Evolutionary conservation across 2,113 vertebrate species (phyloP).

Genomic region (Desmodus rotundus): DNA sequence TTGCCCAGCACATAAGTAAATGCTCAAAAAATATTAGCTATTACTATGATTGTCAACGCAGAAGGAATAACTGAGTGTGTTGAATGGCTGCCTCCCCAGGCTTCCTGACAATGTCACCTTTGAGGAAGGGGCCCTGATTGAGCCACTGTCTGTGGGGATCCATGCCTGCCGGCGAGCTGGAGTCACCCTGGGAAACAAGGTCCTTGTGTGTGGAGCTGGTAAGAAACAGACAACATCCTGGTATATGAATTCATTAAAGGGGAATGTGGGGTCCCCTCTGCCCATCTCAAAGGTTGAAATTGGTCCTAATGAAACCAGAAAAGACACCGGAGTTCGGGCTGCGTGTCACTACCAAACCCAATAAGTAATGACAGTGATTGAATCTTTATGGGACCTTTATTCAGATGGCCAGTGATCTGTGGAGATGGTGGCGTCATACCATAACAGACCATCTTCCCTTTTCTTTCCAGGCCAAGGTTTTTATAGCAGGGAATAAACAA

Average conservation of each 20-base stretch:
- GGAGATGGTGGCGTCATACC: no score
- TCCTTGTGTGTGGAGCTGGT: constrained; percentile 96
- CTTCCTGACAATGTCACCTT: constrained; percentile 94
- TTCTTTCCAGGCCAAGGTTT: no score
- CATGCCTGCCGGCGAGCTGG: constrained; percentile 91
- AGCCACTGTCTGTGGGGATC: constrained; percentile 96
- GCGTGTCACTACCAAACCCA: no score
- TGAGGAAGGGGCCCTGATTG: constrained; percentile 97
- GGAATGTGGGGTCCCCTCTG: not conserved
- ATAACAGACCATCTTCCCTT: no score
- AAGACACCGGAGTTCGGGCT: no score
- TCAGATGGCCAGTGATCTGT: no score
- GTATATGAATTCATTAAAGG: not conserved
- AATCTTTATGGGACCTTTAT: no score
- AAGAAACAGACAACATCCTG: constrained; percentile 5
- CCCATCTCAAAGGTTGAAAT: not conserved
- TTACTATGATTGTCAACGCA: not conserved
- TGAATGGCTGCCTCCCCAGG: constrained; percentile 77
- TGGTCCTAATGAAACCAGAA: not conserved
- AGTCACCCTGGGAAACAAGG: constrained; percentile 90
- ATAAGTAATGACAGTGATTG: no score
- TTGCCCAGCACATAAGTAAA: not conserved
- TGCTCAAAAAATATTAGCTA: not conserved
- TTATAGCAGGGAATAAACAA: no score
- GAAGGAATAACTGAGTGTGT: constrained; percentile 39